Evolutionary conservation across 2,797 vertebrate species (phyloP).

Genomic region (Heteromormyrus szaboi): DNA sequence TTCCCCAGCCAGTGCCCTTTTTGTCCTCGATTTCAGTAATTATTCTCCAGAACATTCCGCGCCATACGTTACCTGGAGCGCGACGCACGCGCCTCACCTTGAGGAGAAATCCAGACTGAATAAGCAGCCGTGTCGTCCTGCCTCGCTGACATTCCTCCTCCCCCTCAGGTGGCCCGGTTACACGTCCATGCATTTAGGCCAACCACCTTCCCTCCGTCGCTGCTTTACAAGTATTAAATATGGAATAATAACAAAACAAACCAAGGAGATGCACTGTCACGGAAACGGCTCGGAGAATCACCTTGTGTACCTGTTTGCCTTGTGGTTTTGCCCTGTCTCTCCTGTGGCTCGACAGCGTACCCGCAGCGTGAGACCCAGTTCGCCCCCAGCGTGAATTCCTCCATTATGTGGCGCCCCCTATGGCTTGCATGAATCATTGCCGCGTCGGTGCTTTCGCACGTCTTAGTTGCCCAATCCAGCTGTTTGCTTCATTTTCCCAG

Average conservation of each 20-base stretch:
- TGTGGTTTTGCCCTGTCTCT: not conserved
- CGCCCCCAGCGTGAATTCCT: not conserved
- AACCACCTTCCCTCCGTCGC: not conserved
- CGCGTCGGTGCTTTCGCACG: not conserved
- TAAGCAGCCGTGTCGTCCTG: not conserved
- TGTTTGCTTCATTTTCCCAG: not conserved
- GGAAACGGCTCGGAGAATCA: not conserved
- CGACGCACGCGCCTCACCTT: not conserved
- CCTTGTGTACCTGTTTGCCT: not conserved
- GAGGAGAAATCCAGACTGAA: not conserved
- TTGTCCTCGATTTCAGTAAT: not conserved
- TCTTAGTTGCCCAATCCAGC: not conserved
- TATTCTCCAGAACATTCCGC: not conserved
- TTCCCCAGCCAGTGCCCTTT: not conserved
- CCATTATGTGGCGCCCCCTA: not conserved
- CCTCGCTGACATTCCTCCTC: not conserved
- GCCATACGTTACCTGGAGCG: not conserved
- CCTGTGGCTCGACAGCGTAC: not conserved
- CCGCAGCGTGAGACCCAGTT: not conserved
- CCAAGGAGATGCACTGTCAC: not conserved
- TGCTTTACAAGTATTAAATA: not conserved
- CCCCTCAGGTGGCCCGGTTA: not conserved
- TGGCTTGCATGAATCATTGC: not conserved
- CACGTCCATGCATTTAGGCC: not conserved
- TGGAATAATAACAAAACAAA: not conserved